Base-by-base conservation (phyloP, 2,113 vertebrate species). In the Lampris incognitus region DNA sequence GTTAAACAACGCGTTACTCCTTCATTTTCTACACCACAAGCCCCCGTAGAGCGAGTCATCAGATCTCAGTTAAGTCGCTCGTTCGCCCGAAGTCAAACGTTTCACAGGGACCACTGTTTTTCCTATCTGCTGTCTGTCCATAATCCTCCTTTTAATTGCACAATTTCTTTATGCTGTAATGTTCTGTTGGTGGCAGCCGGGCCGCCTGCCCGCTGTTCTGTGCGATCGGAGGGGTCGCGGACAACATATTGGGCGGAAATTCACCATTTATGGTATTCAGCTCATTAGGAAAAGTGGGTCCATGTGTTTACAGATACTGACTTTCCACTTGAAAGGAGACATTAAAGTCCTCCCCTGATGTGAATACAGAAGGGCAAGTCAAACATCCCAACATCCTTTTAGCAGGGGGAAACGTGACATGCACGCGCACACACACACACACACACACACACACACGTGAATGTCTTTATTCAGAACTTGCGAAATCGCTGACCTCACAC, bases 221-320 rank as follows among this genome's bases (percentile, higher is more conserved):
- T 40, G 44, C 75, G 39, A 55, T 37, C 36, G 5, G 54, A 10
- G 54, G 83, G 66, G 78, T 85, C 72, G 84, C 66, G 71, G 82
- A 66, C 72, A 41, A 80, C 75, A 85, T 66, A 73, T 58, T 72
- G 61, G 87, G 81, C 67, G 70, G 75, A 85, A 79, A 83, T 71
- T 89, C 0, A 79, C 91, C 88, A 85, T 89, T 87, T 91, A 92
- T 87, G 90, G 91, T 77, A 66, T 69, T 59, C 70, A 73, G 41
- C 56, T 68, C 51, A 70, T 60, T 40, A 41, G 49, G 68, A 40
- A 42, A 58, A 81, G 82, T 51, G 69, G 78, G 68, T 60, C 84
- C 68, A 76, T 88, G 88, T 86, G 90, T 72, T 66, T 79, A 80
- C 87, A 92, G 89, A 86, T 91, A 92, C 68, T 37, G 66, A 66